Evolutionary conservation across 2,888 invertebrate genomes (phyloP), one percentile per base, ranked within the genome.

Genomic region (Alviniconcha strummeri): DNA sequence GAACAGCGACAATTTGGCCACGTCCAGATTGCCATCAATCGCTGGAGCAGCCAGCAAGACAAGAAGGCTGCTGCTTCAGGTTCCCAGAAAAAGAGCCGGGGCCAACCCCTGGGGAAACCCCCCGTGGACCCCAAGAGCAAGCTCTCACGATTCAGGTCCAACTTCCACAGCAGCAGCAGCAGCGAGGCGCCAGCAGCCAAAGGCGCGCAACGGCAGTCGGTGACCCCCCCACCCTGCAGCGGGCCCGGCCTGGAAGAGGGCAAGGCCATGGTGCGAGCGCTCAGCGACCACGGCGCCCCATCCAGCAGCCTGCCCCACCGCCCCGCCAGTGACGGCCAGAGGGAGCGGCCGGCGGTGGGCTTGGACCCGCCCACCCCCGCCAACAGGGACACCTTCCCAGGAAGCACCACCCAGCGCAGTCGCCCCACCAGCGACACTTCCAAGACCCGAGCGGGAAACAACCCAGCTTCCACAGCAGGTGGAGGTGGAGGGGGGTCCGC

Each of bases 1-100:
- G 91, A 90, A 84, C 90, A 90, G 79, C 86, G 85, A 75, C 87
- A 89, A 85, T 86, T 89, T 64, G 87, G 86, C 52, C 87, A 86
- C 83, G 85, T 90, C n/a, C 89, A 90, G 77, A 88, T 87, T 81
- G 87, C 87, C 80, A 82, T 89, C 75, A 89, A 90, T 83, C 87
- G 88, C 74, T 87, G 90, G 85, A 85, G 67, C 84, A 85, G 55
- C 81, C 19, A 80, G 78, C 75, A 71, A 83, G 75, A 81, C 84
- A 84, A 81, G 83, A 76, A 82, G 75, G 6, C 72, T 67, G 60
- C 67, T 8, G 19, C 8, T n/a, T 57, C 9, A 52, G 17, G 74
- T 52, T 17, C 69, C 54, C 36, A 19, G 57, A n/a, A 72, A 57
- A 81, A 80, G n/a, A 64, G 76, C 57, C 60, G 36, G 5, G 75